Evolutionary conservation across 1,140 invertebrate genomes (phyloP).

Genomic region (Drosophila elegans): DNA sequence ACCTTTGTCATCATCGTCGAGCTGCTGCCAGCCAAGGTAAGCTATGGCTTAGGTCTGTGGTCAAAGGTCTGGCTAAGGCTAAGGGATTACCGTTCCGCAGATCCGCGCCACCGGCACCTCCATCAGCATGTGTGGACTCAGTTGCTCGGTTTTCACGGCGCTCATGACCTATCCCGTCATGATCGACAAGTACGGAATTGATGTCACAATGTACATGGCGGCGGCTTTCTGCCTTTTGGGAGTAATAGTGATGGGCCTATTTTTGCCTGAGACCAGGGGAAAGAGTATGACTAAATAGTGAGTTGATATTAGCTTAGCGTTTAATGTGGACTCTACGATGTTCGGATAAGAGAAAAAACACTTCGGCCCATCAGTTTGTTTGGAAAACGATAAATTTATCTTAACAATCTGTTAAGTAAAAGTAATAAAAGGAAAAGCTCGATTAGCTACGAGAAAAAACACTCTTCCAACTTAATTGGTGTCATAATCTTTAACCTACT

Average conservation of each 20-base stretch:
- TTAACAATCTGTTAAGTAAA: neutral
- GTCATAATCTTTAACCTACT: neutral
- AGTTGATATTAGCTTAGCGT: neutral
- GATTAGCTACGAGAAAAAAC: too few species aligned
- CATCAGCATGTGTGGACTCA: constrained; percentile 51
- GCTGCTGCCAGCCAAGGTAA: constrained; percentile 64
- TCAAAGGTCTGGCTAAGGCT: neutral
- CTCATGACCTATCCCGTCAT: constrained; percentile 60
- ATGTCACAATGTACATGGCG: constrained; percentile 55
- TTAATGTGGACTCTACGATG: neutral
- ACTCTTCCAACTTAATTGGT: constrained; percentile 11
- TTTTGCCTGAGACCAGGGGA: constrained; percentile 67
- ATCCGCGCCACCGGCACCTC: constrained; percentile 59
- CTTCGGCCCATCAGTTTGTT: neutral
- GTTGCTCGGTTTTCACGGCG: constrained; percentile 42
- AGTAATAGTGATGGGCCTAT: constrained; percentile 46
- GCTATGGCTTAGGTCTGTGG: neutral
- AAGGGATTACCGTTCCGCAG: constrained; percentile 13
- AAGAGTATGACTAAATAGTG: constrained; percentile 44
- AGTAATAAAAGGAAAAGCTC: too few species aligned
- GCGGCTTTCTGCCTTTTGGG: constrained; percentile 34
- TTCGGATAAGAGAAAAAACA: neutral
- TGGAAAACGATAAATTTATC: neutral
- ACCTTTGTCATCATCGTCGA: constrained; percentile 62
- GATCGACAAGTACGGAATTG: constrained; percentile 45